These are phyloP conservation scores for Drosophila borborema DNA, from an alignment of 2,888 invertebrate species.

Conservation along the genomic window DNA sequence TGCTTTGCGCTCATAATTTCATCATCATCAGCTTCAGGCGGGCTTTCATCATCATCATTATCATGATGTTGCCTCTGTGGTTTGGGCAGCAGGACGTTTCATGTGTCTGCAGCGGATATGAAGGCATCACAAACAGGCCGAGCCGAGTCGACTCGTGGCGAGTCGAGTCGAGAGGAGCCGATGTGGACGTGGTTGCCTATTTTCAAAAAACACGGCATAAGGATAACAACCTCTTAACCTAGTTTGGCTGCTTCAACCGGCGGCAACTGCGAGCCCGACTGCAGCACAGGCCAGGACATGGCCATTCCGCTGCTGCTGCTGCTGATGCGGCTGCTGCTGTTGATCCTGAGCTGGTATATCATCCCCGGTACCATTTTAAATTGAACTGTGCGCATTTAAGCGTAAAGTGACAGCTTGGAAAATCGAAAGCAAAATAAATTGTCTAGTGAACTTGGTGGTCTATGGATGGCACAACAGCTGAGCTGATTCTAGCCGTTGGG, in stretches of 20 bases:
- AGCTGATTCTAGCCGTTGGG: conserved; percentile 77
- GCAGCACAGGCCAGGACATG: conserved; percentile 19
- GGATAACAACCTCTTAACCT: conserved; percentile 81
- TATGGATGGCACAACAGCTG: conserved; percentile 70
- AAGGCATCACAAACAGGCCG: conserved; percentile 79
- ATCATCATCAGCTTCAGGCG: conserved; percentile 58
- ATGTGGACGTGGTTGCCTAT: conserved; percentile 63
- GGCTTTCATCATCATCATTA: conserved; percentile 45
- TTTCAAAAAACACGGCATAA: conserved; percentile 81
- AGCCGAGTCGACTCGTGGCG: background rate
- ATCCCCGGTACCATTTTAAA: conserved; percentile 68
- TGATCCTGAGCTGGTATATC: conserved; percentile 24
- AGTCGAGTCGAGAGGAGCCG: conserved; percentile 12
- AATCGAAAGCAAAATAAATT: conserved; percentile 82
- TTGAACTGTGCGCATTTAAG: conserved; percentile 81
- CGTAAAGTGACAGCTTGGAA: conserved; percentile 81
- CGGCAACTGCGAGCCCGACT: conserved; percentile 39
- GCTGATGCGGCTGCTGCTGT: conserved; percentile 20
- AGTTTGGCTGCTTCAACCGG: conserved; percentile 64
- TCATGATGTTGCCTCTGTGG: conserved; percentile 55
- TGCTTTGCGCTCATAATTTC: conserved; percentile 81
- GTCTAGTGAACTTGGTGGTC: conserved; percentile 80
- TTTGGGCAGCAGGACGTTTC: conserved; percentile 75
- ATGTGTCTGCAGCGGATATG: conserved; percentile 80
- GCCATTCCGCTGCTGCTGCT: conserved; percentile 28